These are phyloP conservation scores for Athalia rosae DNA, from an alignment of 2,888 invertebrate species.

Conservation along the genomic window DNA sequence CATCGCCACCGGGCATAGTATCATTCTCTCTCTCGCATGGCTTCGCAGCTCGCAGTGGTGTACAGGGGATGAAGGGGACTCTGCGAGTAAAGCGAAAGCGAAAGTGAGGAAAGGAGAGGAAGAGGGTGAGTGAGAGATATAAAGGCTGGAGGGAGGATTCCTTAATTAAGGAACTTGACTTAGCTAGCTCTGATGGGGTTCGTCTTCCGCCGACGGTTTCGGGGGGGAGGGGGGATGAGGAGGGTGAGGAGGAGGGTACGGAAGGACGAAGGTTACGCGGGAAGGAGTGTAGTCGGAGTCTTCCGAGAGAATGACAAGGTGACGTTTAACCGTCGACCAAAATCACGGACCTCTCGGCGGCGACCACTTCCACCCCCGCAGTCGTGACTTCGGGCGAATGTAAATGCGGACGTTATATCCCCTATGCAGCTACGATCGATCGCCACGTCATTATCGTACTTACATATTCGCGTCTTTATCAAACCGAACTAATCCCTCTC, in stretches of 20 bases:
- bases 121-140: constrained; percentile 23
- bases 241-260: constrained; percentile 43
- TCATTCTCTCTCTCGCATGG: constrained; percentile 33
- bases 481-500: neutral
- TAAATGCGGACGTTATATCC: constrained; percentile 66
- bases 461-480: constrained; percentile 7
- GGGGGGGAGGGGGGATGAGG: constrained; percentile 49
- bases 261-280: neutral
- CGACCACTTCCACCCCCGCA: neutral
- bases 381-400: constrained; percentile 59
- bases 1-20: constrained; percentile 5
- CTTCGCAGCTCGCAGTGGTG: constrained; percentile 20
- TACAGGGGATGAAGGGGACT: constrained; percentile 18
- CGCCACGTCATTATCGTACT: constrained; percentile 4
- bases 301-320: constrained; percentile 49
- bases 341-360: constrained; percentile 50
- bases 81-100: constrained; percentile 24
- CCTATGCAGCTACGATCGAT: constrained; percentile 57
- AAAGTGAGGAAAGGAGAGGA: constrained; percentile 7
- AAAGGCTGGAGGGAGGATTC: constrained; percentile 49
- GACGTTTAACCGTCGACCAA: constrained; percentile 54
- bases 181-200: constrained; percentile 46
- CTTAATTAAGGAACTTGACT: constrained; percentile 65
- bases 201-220: constrained; percentile 28
- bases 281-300: constrained; percentile 46